Conservation (phyloP, 1,140 invertebrate genomes). For the Mactra quadrangularis region DNA sequence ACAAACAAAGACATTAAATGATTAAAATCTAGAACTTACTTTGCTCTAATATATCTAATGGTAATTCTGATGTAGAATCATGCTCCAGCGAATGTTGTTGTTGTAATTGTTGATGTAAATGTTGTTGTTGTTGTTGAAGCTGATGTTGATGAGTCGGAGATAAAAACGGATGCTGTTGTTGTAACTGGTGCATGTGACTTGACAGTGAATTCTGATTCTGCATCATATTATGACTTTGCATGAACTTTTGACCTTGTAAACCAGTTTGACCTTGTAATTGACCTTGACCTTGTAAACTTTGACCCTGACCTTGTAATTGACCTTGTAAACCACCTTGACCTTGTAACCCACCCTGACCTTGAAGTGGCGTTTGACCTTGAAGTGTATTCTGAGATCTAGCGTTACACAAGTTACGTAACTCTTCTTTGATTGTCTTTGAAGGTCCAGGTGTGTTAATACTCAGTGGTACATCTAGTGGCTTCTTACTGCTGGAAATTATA, state of each 20-base stretch:
- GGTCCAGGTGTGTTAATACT: constrained; percentile 79
- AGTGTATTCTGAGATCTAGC: constrained; percentile 88
- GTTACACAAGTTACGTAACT: constrained; percentile 93
- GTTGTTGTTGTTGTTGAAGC: constrained; percentile 68
- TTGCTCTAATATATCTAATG: constrained; percentile 77
- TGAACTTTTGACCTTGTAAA: not conserved
- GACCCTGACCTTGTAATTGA: not conserved
- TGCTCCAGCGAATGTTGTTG: constrained; percentile 71
- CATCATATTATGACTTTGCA: not conserved
- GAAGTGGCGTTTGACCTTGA: constrained; percentile 57
- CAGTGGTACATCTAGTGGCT: constrained; percentile 47
- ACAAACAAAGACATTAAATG: too few relatives aligned
- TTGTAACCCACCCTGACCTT: not conserved
- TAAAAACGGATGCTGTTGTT: constrained; percentile 43
- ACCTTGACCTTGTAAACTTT: not conserved
- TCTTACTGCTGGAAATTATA: constrained; percentile 56
- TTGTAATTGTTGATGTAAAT: constrained; percentile 62
- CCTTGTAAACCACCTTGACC: not conserved
- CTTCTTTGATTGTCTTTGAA: constrained; percentile 94
- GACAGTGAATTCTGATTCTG: not conserved
- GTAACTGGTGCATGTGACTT: constrained; percentile 59
- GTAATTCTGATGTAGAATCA: constrained; percentile 75
- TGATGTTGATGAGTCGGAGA: constrained; percentile 62
- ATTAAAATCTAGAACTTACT: too few relatives aligned
- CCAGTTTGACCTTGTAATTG: constrained; percentile 54